Evolutionary conservation across 2,888 invertebrate species (phyloP), one percentile per base, ranked within the genome.

Genomic region (Caenorhabditis zanzibari): DNA sequence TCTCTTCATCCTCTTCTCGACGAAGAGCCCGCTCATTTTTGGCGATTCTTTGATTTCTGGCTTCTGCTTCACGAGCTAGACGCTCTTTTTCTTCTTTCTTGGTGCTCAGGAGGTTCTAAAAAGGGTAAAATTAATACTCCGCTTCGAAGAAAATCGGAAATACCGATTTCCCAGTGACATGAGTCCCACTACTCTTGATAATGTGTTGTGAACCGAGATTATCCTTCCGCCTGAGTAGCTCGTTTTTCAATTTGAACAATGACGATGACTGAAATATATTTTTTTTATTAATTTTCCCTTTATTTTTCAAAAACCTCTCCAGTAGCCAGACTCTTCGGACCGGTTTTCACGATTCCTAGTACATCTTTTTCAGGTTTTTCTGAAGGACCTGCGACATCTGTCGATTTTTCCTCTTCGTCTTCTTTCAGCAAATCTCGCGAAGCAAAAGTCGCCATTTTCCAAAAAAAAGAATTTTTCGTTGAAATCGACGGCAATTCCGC

Each of bases 1-100:
- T 59, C 35, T 88, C 88, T 24, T 72, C 68, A 1, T 68, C 85
- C 41, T 90, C 89, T 74, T 90, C 90, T 35, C 84, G 63, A 24
- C 71, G 58, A n/a, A 89, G 32, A 44, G 64, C 72, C 32, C 71
- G 64, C 26, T 83, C 88, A 32, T 86, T 81, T 19, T 81, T 68
- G 0, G 68, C 75, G 5, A 88, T 90, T 52, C 85, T 52, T 14
- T 28, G 24, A 41, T 74, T 81, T 32, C 89, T 72, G 6, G 61
- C 76, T 35, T 56, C 59, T 12, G 63, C 56, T 59, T 82, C 77
- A 22, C 28, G 63, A 54, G 12, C 75, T 71, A 47, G 82, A 82
- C 49, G 83, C 41, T 58, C 80, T 58, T 72, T 82, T 82, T 76
- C 89, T 26, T 84, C 81, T 54, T 81, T 81, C 47, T 84, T 85